Evolutionary conservation across 1,140 invertebrate species (phyloP), one percentile per base, ranked within the genome.

Genomic region (Arctopsyche grandis): DNA sequence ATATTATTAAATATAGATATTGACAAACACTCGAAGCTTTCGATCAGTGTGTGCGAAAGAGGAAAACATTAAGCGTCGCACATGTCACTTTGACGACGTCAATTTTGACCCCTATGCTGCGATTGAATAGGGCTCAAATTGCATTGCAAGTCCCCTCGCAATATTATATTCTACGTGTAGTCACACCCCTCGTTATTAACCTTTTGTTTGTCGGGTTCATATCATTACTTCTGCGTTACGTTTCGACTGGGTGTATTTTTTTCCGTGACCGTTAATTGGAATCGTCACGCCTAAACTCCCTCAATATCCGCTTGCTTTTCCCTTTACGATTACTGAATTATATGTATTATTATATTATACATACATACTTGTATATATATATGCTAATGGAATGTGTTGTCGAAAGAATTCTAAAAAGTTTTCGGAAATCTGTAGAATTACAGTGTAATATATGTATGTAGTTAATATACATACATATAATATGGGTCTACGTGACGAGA

Each of bases 141-240:
- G 52, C 14, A 56, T 56, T 10, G 52, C 52, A 56, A 56, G 29
- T 38, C 29, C 29, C 29, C 29, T 38, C 29, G 7, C 29, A 4
- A 38, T 38, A 38, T 4, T 7, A 38, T 38, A 38, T 7, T 38
- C 29, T 38, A 38, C 29, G n/a, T n/a, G n/a, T n/a, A 38, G 74
- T 76, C 74, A 76, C 74, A 76, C 74, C 74, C 74, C 74, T 76
- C 14, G 26, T 63, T 58, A 44, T 76, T 43, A 76, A 76, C 56
- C 52, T 76, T 76, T 76, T 76, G 46, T 75, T 75, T 75, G 52
- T 21, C 19, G 24, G 38, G 48, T 56, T 74, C 44, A 21, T 63
- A 63, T 76, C 58, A 63, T 76, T 63, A 76, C 52, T 26, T 22
- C 69, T 22, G 46, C 29, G 56, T 60, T 46, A 46, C 69, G 21